These are phyloP conservation scores for Galeruca laticollis DNA, from an alignment of 2,888 invertebrate species.

Conservation along the genomic window DNA sequence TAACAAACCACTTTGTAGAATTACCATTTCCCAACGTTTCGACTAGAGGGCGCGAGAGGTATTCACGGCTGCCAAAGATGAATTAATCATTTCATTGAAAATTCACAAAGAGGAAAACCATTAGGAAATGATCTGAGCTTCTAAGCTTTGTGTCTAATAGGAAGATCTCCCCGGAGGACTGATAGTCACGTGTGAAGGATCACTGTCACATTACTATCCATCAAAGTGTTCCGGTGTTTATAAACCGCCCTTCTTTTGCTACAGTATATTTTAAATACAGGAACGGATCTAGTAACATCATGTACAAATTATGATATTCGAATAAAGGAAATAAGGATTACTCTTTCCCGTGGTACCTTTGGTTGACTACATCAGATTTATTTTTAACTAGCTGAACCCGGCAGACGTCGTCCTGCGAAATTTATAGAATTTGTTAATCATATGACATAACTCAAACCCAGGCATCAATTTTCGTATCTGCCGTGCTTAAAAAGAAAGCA, in stretches of 20 bases:
- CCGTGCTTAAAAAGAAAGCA: too few species aligned
- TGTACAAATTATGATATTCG: too few species aligned
- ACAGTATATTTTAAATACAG: slow-evolving; percentile 15
- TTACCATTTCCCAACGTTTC: slow-evolving; percentile 7
- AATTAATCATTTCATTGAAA: slow-evolving; percentile 42
- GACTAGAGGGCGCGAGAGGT: slow-evolving; percentile 8
- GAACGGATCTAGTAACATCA: background rate
- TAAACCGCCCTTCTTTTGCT: slow-evolving; percentile 29
- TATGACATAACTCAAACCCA: too few species aligned
- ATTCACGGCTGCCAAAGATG: slow-evolving; percentile 26
- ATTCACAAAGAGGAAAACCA: slow-evolving; percentile 49
- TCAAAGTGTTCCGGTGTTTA: slow-evolving; percentile 50
- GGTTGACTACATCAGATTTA: too few species aligned
- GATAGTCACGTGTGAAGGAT: slow-evolving; percentile 64
- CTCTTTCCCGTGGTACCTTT: too few species aligned
- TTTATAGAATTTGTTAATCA: too few species aligned
- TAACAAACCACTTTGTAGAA: slow-evolving; percentile 5
- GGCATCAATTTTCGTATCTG: too few species aligned
- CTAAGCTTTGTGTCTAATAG: slow-evolving; percentile 60
- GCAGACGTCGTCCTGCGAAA: too few species aligned
- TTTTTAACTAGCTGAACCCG: too few species aligned
- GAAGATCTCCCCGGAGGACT: slow-evolving; percentile 59
- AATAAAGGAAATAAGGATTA: too few species aligned
- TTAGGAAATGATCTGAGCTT: slow-evolving; percentile 60
- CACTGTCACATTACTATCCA: slow-evolving; percentile 63